Base-by-base conservation (phyloP, 35 echinoderm and acorn worm genomes). In the Ophioderma brevispina region DNA sequence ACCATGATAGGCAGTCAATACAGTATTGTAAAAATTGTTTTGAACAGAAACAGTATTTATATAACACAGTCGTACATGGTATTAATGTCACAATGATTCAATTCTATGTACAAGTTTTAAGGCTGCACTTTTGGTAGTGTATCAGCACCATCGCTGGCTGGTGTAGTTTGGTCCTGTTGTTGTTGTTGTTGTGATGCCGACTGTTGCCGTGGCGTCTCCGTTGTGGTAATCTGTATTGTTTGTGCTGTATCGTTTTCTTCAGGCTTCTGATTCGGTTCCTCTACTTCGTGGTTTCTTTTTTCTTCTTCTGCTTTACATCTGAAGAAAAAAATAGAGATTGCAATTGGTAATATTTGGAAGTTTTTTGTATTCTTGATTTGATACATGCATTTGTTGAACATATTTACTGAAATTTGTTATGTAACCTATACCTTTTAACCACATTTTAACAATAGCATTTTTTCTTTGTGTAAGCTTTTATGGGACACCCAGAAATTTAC, bases 81-180 rank as follows among this genome's bases (percentile, higher is more conserved):
- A 46, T 46, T 17, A 46, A 46, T 46, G 17, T 46, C 41, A 8
- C 17, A n/a, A n/a, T n/a, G n/a, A n/a, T n/a, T n/a, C 41, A 46
- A 46, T 46, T 70, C 23, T 70, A 13, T 70, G 15, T 70, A 70
- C 59, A 70, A 70, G 46, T 11, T 11, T 70, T 70, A 70, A 70
- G 59, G 59, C 59, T 70, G 59, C 59, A 70, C 59, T 70, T 70
- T 70, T 70, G 59, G 59, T 70, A 70, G 59, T 25, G 59, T 70
- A 70, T 70, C 59, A 2, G 59, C 23, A 25, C 59, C 59, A 1
- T 6, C n/a, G 23, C n/a, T 25, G 59, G 59, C 28, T 70, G 15
- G 6, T 25, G 15, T 30, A 70, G 59, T 70, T 30, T 70, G 59
- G 59, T 70, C 41, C 41, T 46, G 41, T 17, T 70, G 59, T 3